Conservation (phyloP, 1,140 invertebrate genomes). For the Melanaphis sacchari region DNA sequence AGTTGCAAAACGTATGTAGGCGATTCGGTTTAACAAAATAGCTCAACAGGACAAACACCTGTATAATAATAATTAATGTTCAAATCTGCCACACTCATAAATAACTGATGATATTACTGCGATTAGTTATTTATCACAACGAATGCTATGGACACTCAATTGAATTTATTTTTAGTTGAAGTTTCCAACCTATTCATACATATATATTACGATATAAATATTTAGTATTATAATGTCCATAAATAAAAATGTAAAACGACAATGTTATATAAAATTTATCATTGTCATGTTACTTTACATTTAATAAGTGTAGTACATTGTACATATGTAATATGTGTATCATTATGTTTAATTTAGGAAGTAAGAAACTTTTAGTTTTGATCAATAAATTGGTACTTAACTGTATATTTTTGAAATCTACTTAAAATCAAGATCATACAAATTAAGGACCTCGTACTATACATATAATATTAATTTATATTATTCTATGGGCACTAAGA, state of each 20-base stretch:
- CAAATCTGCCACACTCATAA: background rate
- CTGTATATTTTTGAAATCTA: background rate
- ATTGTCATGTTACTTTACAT: background rate
- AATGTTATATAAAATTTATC: background rate
- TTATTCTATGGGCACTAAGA: background rate
- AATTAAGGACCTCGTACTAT: background rate
- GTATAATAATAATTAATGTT: slow-evolving; percentile 1
- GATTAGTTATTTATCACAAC: slow-evolving; percentile 32
- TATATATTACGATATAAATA: background rate
- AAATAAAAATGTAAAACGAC: slow-evolving; percentile 7
- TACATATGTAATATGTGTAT: background rate
- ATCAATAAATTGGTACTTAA: background rate
- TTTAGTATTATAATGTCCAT: background rate
- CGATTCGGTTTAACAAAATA: slow-evolving; percentile 38
- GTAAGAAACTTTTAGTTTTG: background rate
- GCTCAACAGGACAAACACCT: slow-evolving; percentile 41
- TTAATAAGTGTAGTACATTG: background rate
- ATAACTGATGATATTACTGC: background rate
- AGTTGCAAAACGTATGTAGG: slow-evolving; percentile 29
- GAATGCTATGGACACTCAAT: background rate
- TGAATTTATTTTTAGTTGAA: background rate
- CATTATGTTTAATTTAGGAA: background rate
- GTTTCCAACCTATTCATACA: background rate
- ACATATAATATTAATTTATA: background rate
- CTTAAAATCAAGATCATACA: background rate